phyloP scores from a whole-genome alignment of 2,113 vertebrate species.

The Myiopsitta monachus region DNA sequence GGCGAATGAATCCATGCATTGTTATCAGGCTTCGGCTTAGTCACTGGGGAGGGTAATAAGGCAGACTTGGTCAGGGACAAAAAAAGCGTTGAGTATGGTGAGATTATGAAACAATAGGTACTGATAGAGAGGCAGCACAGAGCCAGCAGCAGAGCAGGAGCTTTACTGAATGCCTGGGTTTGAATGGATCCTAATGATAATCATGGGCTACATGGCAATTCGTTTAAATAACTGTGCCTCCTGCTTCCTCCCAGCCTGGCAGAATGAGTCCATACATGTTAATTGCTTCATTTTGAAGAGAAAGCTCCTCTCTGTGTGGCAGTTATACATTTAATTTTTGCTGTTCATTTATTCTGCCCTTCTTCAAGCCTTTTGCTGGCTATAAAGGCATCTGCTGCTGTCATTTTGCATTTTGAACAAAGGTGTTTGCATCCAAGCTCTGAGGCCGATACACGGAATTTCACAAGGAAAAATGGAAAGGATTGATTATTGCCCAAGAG shows the following conservation, averaged over 20 bases:
- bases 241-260: conserved; percentile 10
- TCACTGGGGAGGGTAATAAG: conserved; percentile 39
- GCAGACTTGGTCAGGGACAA: conserved; percentile 59
- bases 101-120: conserved; percentile 62
- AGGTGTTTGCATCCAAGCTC: neutral
- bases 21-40: neutral
- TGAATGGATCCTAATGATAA: conserved; percentile 68
- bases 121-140: conserved; percentile 55
- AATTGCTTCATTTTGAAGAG: conserved; percentile 15
- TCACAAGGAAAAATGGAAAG: neutral
- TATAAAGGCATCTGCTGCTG: conserved; percentile 17
- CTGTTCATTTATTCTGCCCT: conserved; percentile 44
- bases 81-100: conserved; percentile 25
- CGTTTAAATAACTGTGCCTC: conserved; percentile 38
- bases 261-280: neutral
- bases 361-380: neutral
- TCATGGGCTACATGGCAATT: conserved; percentile 41
- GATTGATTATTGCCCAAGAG: neutral
- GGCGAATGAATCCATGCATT: neutral
- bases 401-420: neutral
- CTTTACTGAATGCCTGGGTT: conserved; percentile 39
- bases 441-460: neutral
- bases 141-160: conserved; percentile 51
- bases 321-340: neutral
- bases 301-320: conserved; percentile 5